phyloP scores from a whole-genome alignment of 37 sponge, comb jelly and placozoan species.

The Haliclona indistincta region DNA sequence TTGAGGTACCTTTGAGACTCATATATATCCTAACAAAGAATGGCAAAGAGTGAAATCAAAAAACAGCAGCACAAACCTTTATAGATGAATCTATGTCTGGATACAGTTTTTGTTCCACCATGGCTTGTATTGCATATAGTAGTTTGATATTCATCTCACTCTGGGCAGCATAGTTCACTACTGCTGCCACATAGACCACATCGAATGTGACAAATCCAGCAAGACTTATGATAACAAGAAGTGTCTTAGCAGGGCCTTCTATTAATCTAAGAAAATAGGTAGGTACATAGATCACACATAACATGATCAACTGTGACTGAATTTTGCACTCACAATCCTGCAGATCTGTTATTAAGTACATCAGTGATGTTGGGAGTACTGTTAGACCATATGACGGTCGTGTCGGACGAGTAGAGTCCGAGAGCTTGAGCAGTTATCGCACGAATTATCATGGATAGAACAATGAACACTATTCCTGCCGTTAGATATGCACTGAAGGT shows the following conservation, averaged over 20 bases:
- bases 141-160: slow-evolving; percentile 70
- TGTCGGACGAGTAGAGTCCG: slow-evolving; percentile 8
- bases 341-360: not conserved
- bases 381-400: slow-evolving; percentile 40
- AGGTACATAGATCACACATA: not conserved
- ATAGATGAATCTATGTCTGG: slow-evolving; percentile 43
- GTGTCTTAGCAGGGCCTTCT: not conserved
- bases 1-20: slow-evolving; percentile 47
- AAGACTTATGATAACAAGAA: slow-evolving; percentile 29
- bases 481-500: slow-evolving; percentile 25
- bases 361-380: no score
- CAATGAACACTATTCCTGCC: slow-evolving; percentile 35
- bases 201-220: slow-evolving; percentile 70
- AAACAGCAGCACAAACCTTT: slow-evolving; percentile 29
- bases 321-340: not conserved
- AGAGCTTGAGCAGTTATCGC: slow-evolving; percentile 28
- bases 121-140: slow-evolving; percentile 33
- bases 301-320: not conserved
- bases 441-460: slow-evolving; percentile 43
- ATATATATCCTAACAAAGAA: slow-evolving; percentile 43
- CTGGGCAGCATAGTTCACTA: slow-evolving; percentile 70
- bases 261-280: slow-evolving; percentile 1
- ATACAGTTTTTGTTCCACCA: slow-evolving; percentile 49
- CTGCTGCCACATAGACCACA: slow-evolving; percentile 57
- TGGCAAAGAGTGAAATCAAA: not conserved